Base-by-base conservation (phyloP, 1,140 invertebrate species). In the Patella vulgata region DNA sequence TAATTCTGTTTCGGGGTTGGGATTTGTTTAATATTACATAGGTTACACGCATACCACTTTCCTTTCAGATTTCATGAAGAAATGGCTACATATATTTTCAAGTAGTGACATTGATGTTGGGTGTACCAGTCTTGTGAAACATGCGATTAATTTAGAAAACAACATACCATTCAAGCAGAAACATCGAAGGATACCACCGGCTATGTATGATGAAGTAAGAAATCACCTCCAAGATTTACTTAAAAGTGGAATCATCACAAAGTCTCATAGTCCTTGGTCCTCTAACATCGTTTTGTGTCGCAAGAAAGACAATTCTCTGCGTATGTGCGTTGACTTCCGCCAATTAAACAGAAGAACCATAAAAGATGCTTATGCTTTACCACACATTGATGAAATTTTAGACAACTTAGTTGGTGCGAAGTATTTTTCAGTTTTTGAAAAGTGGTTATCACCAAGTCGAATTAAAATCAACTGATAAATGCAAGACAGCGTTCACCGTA, bases 341-440 rank as follows among this genome's bases (percentile, higher is more conserved):
- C 48, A 55, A 25, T 39, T 89, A 19, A 88, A 88, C 66, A 11
- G 12, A 56, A 70, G 56, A 0, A 87, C 81, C 0, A 72, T 78
- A 0, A 69, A 76, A 40, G 86, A 88, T 68, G 72, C 62, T 46
- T 88, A 85, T 70, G 87, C 87, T 70, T 58, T 89, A 5, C 86
- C 85, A 0, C 47, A 73, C 1, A 86, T 88, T 40, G 81, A 87
- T 19, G 85, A 86, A 12, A 68, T 71, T 5, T 54, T 89, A 0
- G 59, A 78, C 14, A 61, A 42, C 8, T 61, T 88, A 0, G 21
- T 64, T 0, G 83, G 81, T 6, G 72, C 69, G 9, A 79, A 58
- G n/a, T 75, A 82, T 33, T 88, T 87, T 59, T 72, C 78, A 0
- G 73, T 75, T 0, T 63, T 88, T 0, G 87, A 88, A 75, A 66